A percentile compares a stretch with the other conserved stretches of the same genome.
Evolutionary conservation across 1,140 invertebrate species (phyloP).

Genomic region (Nephila pilipes): DNA sequence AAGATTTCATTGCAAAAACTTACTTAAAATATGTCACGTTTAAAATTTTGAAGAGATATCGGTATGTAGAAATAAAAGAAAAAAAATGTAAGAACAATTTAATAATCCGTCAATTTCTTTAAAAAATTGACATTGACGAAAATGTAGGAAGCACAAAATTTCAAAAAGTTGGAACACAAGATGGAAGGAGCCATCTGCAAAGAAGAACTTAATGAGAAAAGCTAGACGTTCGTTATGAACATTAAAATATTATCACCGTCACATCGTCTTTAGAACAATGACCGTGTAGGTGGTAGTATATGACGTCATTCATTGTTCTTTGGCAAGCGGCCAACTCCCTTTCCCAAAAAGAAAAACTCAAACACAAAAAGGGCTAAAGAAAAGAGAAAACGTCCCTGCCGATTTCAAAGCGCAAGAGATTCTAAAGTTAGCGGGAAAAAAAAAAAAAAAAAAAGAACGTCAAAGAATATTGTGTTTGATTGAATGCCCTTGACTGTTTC

Average conservation of each 20-base stretch:
- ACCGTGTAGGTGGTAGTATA: conserved; percentile 72
- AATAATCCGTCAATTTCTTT: too few species aligned
- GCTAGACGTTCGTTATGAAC: background rate
- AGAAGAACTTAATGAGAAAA: background rate
- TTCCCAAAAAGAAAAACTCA: conserved; percentile 42
- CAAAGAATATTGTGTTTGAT: conserved; percentile 74
- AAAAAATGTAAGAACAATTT: too few species aligned
- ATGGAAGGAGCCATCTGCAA: background rate
- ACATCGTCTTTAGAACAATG: conserved; percentile 64
- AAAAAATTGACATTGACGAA: too few species aligned
- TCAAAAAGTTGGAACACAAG: too few species aligned
- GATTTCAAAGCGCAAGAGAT: conserved; percentile 59
- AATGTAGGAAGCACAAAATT: too few species aligned
- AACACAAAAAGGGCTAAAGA: background rate
- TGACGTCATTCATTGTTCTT: conserved; percentile 74
- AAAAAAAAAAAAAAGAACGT: conserved; percentile 49
- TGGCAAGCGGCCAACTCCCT: conserved; percentile 69
- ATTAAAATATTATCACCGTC: conserved; percentile 52
- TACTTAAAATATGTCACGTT: too few species aligned
- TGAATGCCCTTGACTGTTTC: conserved; percentile 71
- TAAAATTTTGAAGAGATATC: too few species aligned
- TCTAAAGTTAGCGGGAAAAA: conserved; percentile 23
- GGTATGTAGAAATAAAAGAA: too few species aligned
- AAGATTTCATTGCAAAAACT: too few species aligned
- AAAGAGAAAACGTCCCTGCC: conserved; percentile 23